Conservation (phyloP, 1,140 invertebrate species). For the Tetramorium alpestre region DNA sequence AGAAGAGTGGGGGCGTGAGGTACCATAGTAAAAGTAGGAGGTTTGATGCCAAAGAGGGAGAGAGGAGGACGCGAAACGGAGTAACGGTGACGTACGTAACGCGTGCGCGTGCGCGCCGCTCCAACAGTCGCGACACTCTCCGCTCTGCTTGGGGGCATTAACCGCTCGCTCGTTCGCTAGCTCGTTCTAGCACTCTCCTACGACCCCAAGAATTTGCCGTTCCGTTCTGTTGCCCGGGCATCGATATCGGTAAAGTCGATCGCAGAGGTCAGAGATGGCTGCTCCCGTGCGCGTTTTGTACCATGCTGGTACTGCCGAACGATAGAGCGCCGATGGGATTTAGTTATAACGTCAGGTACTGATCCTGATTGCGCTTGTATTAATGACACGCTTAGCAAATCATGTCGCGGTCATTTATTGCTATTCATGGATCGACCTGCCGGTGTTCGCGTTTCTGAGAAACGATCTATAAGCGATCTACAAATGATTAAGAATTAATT, state of each 20-base stretch:
- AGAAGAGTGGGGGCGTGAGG: constrained; percentile 48
- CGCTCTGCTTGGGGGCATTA: constrained; percentile 81
- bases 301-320: not conserved
- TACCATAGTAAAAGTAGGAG: constrained; percentile 53
- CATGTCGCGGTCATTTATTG: not conserved
- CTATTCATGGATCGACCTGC: not conserved
- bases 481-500: not conserved
- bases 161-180: constrained; percentile 79
- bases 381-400: not conserved
- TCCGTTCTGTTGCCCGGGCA: constrained; percentile 64
- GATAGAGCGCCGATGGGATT: not conserved
- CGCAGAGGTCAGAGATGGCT: constrained; percentile 65
- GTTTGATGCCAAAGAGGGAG: constrained; percentile 55
- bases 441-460: not conserved
- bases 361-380: not conserved
- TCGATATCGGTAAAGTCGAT: constrained; percentile 66
- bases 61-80: constrained; percentile 80
- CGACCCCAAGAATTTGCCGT: constrained; percentile 82
- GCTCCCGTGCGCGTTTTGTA: constrained; percentile 60
- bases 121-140: constrained; percentile 69
- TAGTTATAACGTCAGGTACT: not conserved
- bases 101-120: constrained; percentile 74
- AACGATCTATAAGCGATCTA: not conserved
- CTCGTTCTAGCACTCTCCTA: constrained; percentile 62
- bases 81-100: constrained; percentile 85